A percentile compares a stretch with the other conserved stretches of the same genome.
Conservation (phyloP, 2,113 vertebrate genomes). For the Marcusenius ussheri region DNA sequence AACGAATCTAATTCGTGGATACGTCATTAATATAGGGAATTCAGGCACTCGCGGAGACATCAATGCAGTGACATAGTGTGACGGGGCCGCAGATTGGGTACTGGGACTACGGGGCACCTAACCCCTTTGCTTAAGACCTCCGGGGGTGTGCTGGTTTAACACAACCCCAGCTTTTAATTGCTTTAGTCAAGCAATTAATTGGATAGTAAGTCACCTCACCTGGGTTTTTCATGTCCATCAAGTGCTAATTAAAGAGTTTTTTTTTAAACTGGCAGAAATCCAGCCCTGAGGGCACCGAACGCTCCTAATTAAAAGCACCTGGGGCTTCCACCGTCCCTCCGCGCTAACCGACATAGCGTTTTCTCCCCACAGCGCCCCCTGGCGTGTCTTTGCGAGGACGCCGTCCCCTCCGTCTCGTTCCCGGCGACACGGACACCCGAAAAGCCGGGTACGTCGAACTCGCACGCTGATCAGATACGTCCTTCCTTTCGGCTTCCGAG, state of each 20-base stretch:
- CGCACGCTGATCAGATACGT: neutral
- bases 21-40: neutral
- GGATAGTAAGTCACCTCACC: conserved; percentile 11
- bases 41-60: neutral
- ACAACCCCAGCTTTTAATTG: conserved; percentile 11
- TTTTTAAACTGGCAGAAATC: neutral
- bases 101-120: neutral
- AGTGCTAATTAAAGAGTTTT: conserved; percentile 6
- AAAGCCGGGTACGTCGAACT: neutral
- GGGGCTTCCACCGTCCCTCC: neutral
- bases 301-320: neutral
- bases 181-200: conserved; percentile 13
- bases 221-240: conserved; percentile 9
- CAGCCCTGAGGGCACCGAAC: neutral
- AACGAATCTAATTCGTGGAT: neutral
- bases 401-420: neutral
- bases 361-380: neutral
- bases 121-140: neutral
- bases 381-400: neutral
- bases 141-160: neutral
- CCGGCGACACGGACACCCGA: neutral
- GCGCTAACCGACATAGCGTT: neutral
- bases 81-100: neutral
- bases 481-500: neutral
- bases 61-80: neutral